Base-by-base conservation (phyloP, 2,888 invertebrate species). In the Folsomia candida region DNA sequence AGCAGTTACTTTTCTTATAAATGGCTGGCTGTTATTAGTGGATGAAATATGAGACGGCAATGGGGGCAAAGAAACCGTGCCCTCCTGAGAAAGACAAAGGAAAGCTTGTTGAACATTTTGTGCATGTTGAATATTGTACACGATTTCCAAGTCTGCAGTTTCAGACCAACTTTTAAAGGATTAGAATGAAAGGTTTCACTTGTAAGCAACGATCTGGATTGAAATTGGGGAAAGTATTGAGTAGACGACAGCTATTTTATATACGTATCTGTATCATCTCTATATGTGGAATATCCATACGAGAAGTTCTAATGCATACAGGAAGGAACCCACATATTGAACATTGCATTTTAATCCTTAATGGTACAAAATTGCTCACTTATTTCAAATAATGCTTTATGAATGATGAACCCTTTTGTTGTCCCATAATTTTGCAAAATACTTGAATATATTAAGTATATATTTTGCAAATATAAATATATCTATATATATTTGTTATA, bases 111-210 rank as follows among this genome's bases (percentile, higher is more conserved):
- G 65, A 65, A 64, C 51, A 22, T 64, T 64, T 22, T 27, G 18
- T 25, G 11, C 20, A 57, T 57, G 14, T 24, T 25, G 60, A 60
- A 60, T 60, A n/a, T 60, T 60, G 11, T 60, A n/a, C n/a, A n/a
- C 4, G 54, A 37, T 37, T 37, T 37, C 37, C 37, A 14, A n/a
- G n/a, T n/a, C n/a, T 37, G 4, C 37, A 37, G 37, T 37, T 37
- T 37, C 54, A 58, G 47, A 70, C 66, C 73, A 76, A 74, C 58
- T 75, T 77, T 74, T 72, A 74, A 73, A 71, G 76, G 79, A 77
- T 79, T 79, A 79, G 72, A 74, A 76, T 79, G 77, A 79, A 79
- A 79, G 79, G 79, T 79, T 79, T 79, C 77, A 69, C 77, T 77
- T 79, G 79, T 79, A 70, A 58, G 47, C 37, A 27, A 67, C 66